A percentile compares a stretch with the other conserved stretches of the same genome.
Conservation (phyloP, 2,888 invertebrate species). For the Ormyrus pomaceus region DNA sequence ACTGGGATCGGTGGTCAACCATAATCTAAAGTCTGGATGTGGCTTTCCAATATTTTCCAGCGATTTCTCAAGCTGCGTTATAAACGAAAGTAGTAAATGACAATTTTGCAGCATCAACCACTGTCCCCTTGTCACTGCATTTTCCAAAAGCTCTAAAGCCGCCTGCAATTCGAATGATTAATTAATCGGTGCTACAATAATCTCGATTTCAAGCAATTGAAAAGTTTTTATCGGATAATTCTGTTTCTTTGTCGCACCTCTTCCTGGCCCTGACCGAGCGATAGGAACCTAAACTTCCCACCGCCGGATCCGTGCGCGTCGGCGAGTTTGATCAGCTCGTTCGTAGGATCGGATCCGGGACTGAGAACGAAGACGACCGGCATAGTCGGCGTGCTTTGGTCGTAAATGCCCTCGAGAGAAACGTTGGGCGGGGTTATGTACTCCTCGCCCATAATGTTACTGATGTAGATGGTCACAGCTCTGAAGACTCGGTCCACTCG, state of each 20-base stretch:
- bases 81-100: conserved; percentile 88
- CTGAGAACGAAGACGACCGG: conserved; percentile 96
- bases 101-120: conserved; percentile 97
- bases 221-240: conserved; percentile 48
- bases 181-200: neutral
- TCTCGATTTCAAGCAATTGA: neutral
- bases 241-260: conserved; percentile 77
- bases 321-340: conserved; percentile 88
- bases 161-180: conserved; percentile 75
- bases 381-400: conserved; percentile 88
- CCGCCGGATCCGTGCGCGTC: conserved; percentile 81
- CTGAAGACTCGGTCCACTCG: conserved; percentile 92
- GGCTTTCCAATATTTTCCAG: conserved; percentile 87
- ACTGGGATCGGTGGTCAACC: conserved; percentile 94
- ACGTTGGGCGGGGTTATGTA: conserved; percentile 89
- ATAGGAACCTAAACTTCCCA: conserved; percentile 90
- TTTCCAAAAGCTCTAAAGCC: conserved; percentile 83
- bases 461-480: conserved; percentile 90
- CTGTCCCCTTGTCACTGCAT: conserved; percentile 85
- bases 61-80: conserved; percentile 88
- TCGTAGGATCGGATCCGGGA: conserved; percentile 95
- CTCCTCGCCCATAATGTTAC: conserved; percentile 89
- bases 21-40: conserved; percentile 93
- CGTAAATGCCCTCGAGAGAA: conserved; percentile 89
- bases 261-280: conserved; percentile 96